Evolutionary conservation across 2,113 vertebrate species (phyloP).

Genomic region (Burhinus oedicnemus): DNA sequence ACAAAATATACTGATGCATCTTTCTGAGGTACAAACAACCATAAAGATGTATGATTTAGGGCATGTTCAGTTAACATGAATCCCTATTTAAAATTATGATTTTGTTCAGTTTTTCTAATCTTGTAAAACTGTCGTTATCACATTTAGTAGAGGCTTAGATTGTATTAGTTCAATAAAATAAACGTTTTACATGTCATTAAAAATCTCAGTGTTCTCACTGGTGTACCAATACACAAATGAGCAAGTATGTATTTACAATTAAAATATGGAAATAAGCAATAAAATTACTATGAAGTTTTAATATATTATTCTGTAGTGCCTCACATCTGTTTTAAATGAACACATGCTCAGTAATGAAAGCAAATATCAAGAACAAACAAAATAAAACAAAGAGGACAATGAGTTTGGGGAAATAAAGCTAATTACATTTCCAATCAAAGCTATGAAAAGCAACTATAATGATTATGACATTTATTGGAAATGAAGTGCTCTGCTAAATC

Average conservation of each 20-base stretch:
- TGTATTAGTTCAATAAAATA: neutral
- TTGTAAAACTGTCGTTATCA: neutral
- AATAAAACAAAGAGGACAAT: neutral
- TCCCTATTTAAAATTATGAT: neutral
- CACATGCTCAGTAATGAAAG: neutral
- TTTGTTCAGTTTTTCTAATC: neutral
- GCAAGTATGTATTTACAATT: neutral
- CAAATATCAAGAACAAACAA: neutral
- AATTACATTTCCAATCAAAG: neutral
- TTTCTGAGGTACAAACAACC: neutral
- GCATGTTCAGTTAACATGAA: neutral
- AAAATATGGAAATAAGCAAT: neutral
- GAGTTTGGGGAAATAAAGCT: neutral
- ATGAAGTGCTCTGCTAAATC: neutral
- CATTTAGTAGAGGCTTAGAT: neutral
- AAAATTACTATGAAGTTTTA: neutral
- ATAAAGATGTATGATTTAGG: neutral
- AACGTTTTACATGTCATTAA: neutral
- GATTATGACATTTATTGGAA: neutral
- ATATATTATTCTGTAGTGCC: neutral
- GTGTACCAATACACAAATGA: neutral
- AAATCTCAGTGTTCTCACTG: neutral
- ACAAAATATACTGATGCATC: neutral
- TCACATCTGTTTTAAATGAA: conserved; percentile 9
- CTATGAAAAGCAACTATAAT: neutral